Conservation (phyloP, 2,797 vertebrate genomes). For the Hipposideros larvatus region DNA sequence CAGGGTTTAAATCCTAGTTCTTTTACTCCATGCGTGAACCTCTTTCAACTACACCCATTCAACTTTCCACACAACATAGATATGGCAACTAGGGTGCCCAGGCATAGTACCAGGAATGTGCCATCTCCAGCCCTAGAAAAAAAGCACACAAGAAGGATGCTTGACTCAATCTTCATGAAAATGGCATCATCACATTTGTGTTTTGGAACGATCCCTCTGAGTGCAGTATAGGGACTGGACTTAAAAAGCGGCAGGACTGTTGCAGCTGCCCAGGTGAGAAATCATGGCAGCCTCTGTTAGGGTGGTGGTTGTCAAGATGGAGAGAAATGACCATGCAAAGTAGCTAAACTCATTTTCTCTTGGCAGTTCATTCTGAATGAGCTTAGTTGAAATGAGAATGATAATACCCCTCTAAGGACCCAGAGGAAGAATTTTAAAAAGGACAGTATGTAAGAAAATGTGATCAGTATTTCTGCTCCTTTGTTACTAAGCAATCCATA, state of each 20-base stretch:
- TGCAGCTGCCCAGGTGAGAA: neutral
- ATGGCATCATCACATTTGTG: neutral
- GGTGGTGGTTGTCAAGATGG: neutral
- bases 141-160: neutral
- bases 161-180: neutral
- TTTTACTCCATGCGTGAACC: neutral
- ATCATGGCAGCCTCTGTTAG: neutral
- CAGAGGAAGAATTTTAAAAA: slow-evolving; percentile 30
- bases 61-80: neutral
- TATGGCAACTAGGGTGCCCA: neutral
- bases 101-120: neutral
- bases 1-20: neutral
- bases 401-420: neutral
- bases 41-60: neutral
- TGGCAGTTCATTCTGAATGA: neutral
- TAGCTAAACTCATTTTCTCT: neutral
- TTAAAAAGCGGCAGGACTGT: neutral
- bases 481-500: slow-evolving; percentile 55
- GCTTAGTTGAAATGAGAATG: neutral
- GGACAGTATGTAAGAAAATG: neutral
- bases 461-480: neutral
- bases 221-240: neutral
- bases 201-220: neutral
- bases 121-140: neutral
- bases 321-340: slow-evolving; percentile 9